Evolutionary conservation across 2,888 invertebrate species (phyloP).

Genomic region (Noctua pronuba): DNA sequence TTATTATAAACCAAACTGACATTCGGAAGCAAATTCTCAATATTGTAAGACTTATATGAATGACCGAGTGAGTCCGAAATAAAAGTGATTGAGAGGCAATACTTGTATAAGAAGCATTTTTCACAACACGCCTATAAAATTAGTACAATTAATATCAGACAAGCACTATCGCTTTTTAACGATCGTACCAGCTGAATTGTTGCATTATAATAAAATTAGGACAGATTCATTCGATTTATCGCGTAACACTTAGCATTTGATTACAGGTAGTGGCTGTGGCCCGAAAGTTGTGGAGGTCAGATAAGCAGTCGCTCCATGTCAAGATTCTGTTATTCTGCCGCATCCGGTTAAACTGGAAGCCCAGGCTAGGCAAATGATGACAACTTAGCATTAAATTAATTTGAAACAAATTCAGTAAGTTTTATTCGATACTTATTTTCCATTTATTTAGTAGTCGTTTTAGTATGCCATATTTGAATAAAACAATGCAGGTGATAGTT

Average conservation of each 20-base stretch:
- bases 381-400: not conserved
- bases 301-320: not conserved
- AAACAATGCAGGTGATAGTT: constrained; percentile 46
- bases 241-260: not conserved
- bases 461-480: constrained; percentile 9
- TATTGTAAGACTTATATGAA: not conserved
- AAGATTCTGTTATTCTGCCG: not conserved
- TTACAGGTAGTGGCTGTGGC: not conserved
- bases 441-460: not conserved
- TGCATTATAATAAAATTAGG: not conserved
- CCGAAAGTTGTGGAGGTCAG: not conserved
- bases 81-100: constrained; percentile 1
- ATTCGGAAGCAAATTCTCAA: not conserved
- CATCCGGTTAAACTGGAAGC: not conserved
- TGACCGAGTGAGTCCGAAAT: not conserved
- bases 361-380: not conserved
- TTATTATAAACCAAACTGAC: constrained; percentile 7
- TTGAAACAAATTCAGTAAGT: not conserved
- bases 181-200: not conserved
- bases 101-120: constrained; percentile 1
- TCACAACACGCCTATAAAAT: constrained; percentile 6
- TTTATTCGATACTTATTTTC: not conserved
- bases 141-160: constrained; percentile 6
- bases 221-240: not conserved
- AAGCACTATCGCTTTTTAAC: constrained; percentile 4